Percentiles rank a stretch among this genome's conserved stretches.
These are phyloP conservation scores for Channa argus DNA, from an alignment of 2,113 vertebrate genomes.

Conservation along the genomic window DNA sequence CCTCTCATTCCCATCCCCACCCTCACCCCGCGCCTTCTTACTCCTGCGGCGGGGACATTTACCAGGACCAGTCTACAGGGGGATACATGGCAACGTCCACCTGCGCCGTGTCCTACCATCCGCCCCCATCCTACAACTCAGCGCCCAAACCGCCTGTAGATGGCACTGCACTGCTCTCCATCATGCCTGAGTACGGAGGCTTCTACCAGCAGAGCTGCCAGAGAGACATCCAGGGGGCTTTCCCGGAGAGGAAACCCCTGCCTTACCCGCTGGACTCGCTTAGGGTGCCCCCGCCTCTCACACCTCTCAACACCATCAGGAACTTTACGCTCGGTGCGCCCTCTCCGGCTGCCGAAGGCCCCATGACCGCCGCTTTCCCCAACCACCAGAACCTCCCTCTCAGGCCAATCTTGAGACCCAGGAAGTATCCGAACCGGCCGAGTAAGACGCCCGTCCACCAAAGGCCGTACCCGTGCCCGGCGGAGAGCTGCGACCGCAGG, in stretches of 20 bases:
- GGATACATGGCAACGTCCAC: slow-evolving; percentile 85
- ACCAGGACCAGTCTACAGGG: slow-evolving; percentile 86
- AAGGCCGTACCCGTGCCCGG: slow-evolving; percentile 93
- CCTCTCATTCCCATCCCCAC: slow-evolving; percentile 81
- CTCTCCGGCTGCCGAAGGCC: slow-evolving; percentile 70
- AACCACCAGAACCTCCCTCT: slow-evolving; percentile 88
- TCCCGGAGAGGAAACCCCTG: slow-evolving; percentile 90
- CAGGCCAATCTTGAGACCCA: slow-evolving; percentile 89
- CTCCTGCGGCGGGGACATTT: slow-evolving; percentile 88
- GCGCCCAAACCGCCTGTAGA: slow-evolving; percentile 86
- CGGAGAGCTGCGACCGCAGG: slow-evolving; percentile 92
- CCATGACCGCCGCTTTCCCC: slow-evolving; percentile 79
- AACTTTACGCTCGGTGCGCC: slow-evolving; percentile 91
- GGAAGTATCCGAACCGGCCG: slow-evolving; percentile 93
- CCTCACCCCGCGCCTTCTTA: slow-evolving; percentile 82
- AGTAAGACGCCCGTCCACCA: slow-evolving; percentile 96
- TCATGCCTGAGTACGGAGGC: slow-evolving; percentile 90
- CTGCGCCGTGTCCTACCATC: slow-evolving; percentile 84
- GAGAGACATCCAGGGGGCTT: slow-evolving; percentile 85
- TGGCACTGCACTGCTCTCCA: slow-evolving; percentile 86
- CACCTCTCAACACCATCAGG: slow-evolving; percentile 94
- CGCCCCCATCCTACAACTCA: slow-evolving; percentile 85
- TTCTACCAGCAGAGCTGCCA: slow-evolving; percentile 91
- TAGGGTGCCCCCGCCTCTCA: slow-evolving; percentile 90
- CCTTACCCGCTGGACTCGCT: slow-evolving; percentile 89